Base-by-base conservation (phyloP, 1,140 invertebrate species). In the Globodera rostochiensis region DNA sequence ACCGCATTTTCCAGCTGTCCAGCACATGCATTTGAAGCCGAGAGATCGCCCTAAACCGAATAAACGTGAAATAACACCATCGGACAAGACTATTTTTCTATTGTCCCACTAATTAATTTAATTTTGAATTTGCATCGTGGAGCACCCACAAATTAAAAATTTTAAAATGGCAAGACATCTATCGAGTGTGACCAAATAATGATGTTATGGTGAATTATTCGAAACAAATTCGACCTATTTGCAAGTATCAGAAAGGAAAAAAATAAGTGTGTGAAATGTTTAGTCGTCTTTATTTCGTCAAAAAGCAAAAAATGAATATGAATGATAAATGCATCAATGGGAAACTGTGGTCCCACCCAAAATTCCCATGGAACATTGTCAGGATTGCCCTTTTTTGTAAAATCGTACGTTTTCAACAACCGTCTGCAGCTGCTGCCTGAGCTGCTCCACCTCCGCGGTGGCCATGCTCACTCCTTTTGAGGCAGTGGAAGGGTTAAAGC, bases 351-450 rank as follows among this genome's bases (percentile, higher is more conserved):
- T 13, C 25, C 69, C 69, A 1, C 69, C 69, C 69, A 25, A 36
- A 36, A 36, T 45, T 21, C 69, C 69, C 11, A 6, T 21, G 69
- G 36, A 71, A 25, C 69, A 71, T 25, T 71, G 69, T 6, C 46
- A 47, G 11, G 19, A 47, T 49, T 49, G 45, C 69, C 64, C 49
- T 21, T 15, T 5, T 80, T 70, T 80, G 80, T 80, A 19, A 64
- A 66, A 80, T 50, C 80, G 82, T 82, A 82, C 80, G 21, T 82
- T 82, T 82, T 82, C 80, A 71, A 74, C 74, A 47, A 73, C 80
- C 64, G 36, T 45, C 47, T 83, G 80, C 6, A 82, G 80, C 60
- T 73, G 80, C 11, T 83, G 80, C 80, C 82, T 82, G 80, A 82
- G 83, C 82, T 82, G 80, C 19, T 82, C 80, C 36, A 82, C 80